Percentiles rank a stretch among this genome's conserved stretches.
Conservation (phyloP, 2,888 invertebrate genomes). For the Spicauda simplicius region DNA sequence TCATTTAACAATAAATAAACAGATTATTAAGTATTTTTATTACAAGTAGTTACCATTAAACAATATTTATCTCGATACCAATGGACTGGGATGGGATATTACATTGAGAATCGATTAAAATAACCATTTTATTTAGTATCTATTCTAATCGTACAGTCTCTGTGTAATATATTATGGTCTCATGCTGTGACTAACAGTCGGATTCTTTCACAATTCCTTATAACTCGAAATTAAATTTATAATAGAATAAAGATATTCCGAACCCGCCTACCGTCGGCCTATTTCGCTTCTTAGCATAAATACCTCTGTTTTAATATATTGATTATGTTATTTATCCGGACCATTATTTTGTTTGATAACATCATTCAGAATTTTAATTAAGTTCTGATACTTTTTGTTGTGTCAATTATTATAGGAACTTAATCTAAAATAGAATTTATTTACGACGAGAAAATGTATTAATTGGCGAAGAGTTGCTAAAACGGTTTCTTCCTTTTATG, state of each 20-base stretch:
- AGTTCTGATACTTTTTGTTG: constrained; percentile 33
- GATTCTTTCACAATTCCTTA: constrained; percentile 62
- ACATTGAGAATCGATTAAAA: constrained; percentile 52
- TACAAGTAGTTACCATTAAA: neutral
- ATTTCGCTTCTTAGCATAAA: constrained; percentile 65
- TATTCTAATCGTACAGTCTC: neutral
- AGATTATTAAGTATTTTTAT: too few relatives aligned
- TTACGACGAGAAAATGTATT: neutral
- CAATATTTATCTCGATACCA: neutral
- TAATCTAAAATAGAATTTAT: neutral
- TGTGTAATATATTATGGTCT: constrained; percentile 56
- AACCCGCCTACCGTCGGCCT: constrained; percentile 63
- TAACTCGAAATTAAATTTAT: constrained; percentile 76
- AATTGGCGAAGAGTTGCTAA: too few relatives aligned
- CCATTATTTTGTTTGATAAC: constrained; percentile 47
- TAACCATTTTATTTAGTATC: constrained; percentile 68
- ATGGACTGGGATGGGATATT: neutral
- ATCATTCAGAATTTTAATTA: constrained; percentile 52
- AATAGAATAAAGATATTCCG: constrained; percentile 70
- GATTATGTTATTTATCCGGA: constrained; percentile 63
- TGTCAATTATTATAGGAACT: neutral
- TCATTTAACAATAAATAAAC: too few relatives aligned
- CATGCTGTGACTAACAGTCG: constrained; percentile 77
- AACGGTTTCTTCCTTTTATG: too few relatives aligned
- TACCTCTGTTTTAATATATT: constrained; percentile 52